These are phyloP conservation scores for Lochmaea crataegi DNA, from an alignment of 2,888 invertebrate genomes.

Conservation along the genomic window DNA sequence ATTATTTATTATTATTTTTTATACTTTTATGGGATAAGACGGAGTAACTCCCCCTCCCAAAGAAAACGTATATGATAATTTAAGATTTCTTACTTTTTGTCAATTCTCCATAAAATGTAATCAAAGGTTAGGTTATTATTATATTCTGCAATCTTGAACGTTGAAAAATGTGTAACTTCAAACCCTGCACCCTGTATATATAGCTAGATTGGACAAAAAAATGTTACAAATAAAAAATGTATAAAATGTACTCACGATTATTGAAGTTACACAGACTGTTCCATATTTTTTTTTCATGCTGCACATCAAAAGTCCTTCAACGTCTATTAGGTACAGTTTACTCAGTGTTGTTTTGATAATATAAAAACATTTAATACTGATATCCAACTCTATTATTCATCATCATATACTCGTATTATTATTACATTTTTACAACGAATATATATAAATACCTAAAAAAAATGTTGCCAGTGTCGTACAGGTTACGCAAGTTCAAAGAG, in stretches of 20 bases:
- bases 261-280: neutral
- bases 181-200: no score
- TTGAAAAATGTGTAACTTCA: no score
- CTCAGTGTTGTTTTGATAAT: conserved; percentile 2
- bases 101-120: no score
- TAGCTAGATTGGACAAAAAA: no score
- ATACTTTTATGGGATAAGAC: no score
- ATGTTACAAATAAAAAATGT: neutral
- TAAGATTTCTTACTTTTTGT: no score
- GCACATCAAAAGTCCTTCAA: neutral
- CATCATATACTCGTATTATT: neutral
- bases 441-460: conserved; percentile 1
- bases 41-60: no score
- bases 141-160: no score
- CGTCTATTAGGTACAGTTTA: neutral
- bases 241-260: neutral
- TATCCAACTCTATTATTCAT: neutral
- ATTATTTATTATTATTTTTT: no score
- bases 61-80: no score
- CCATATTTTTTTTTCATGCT: conserved; percentile 25
- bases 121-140: no score
- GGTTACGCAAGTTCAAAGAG: neutral
- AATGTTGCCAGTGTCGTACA: neutral
- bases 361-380: conserved; percentile 11
- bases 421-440: neutral